Base-by-base conservation (phyloP, 2,113 vertebrate species). In the Falco punctatus region DNA sequence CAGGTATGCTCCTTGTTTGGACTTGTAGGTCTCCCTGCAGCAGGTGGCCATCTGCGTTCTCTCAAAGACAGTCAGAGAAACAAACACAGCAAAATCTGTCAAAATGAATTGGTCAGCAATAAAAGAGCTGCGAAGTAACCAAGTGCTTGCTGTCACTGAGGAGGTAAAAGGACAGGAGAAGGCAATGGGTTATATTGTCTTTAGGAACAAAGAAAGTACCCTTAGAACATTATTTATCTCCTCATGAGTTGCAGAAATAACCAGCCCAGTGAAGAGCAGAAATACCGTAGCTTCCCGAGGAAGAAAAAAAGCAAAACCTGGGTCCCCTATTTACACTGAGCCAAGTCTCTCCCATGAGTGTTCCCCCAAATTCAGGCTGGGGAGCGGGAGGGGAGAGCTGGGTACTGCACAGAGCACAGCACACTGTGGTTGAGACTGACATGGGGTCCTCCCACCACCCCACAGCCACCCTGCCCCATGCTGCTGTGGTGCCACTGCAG, bases 371-470 rank as follows among this genome's bases (percentile, higher is more conserved):
- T 10, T 21, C 1, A 2, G 46, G 19, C 51, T 52, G 26, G 4
- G 18, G 20, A 11, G 13, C 0, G 2, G 32, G 8, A 27, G 5
- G 10, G 16, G 27, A 30, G 35, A 24, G 12, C 24, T 81, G 27
- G 8, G 49, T 35, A 10, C 61, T 28, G 13, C 1, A 1, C 22
- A 51, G 59, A 11, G 13, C 30, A 38, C 38, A 38, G 9, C 79
- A 26, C 4, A 9, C 40, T 6, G 19, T 48, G n/a, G 11, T 10
- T 71, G 85, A 71, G 57, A 16, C 15, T 18, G 64, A n/a, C 12
- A 10, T 0, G 4, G 2, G 15, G 27, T 32, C 12, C 9, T n/a
- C 6, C 13, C 20, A 18, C 15, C 16, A 8, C n/a, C 65, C 44
- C 75, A 21, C 27, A 22, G 11, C 64, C 28, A 4, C 44, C 15